Base-by-base conservation (phyloP, 2,888 invertebrate genomes). In the Ectemnius cavifrons region DNA sequence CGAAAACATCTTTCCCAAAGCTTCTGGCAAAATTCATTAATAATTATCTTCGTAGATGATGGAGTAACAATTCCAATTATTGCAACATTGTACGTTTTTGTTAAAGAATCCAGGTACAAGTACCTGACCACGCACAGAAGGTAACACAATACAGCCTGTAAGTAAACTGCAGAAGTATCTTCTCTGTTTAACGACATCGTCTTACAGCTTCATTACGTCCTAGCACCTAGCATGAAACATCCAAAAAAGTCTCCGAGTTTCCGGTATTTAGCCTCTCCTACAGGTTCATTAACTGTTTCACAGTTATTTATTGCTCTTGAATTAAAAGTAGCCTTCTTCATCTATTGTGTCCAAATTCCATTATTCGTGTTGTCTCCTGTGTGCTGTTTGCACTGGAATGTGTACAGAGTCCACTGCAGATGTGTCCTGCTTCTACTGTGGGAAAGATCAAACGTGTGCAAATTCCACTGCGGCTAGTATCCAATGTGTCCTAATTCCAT, bases 401-500 rank as follows among this genome's bases (percentile, higher is more conserved):
- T 47, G 47, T 14, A 14, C 8, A 47, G 47, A 2, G 1, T 47
- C 47, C 47, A 47, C 47, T 13, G 47, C 47, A 1, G 14, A 47
- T 47, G 47, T 47, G 47, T 47, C 47, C 1, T 47, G 47, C 14
- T 47, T 47, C 47, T 14, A 14, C 47, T 47, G 47, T 47, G 47
- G 47, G 47, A 1, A 47, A 47, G 47, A 13, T 47, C 47, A 2
- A 47, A 47, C 2, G 47, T 47, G 47, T 47, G 47, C 47, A 47
- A 47, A 47, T 47, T 47, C 47, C 47, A 47, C 47, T 14, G 13
- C 8, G 8, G 47, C 2, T 2, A 47, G 1, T 47, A 47, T 47
- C 47, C 47, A 47, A 47, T 47, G 47, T 47, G 47, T 47, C 47
- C 47, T 47, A 14, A 47, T 47, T 47, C 47, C 47, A n/a, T n/a